Base-by-base conservation (phyloP, 2,113 vertebrate genomes). In the Thunnus maccoyii region DNA sequence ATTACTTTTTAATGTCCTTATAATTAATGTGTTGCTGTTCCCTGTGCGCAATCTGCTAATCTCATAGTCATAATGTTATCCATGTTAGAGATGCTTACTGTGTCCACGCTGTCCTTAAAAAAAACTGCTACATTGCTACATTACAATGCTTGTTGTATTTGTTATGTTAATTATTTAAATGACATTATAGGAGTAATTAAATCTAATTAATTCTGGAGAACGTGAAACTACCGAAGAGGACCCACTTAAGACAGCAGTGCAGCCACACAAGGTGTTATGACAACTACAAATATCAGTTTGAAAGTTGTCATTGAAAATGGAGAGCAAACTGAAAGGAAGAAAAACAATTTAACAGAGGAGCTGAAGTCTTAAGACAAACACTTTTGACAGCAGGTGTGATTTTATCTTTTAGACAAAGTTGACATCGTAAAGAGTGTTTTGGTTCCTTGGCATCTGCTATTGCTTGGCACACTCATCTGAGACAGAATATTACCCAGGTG, bases 401-500 rank as follows among this genome's bases (percentile, higher is more conserved):
- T 63, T 74, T 30, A 54, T 66, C 46, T 54, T 66, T 36, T 5
- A 66, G n/a, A 44, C 30, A 20, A 17, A 52, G 9, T 46, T 60
- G 51, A 50, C 17, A 60, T 46, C 17, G 47, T 18, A 56, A 62
- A 67, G 57, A 18, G 16, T 36, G 13, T 5, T 46, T 74, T 17
- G 11, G 17, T 25, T 81, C n/a, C 14, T 51, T 51, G 50, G 32
- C 36, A 63, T 54, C 25, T 30, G 18, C 48, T 11, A 6, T 22
- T 4, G 7, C 30, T 60, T 60, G 17, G 20, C 25, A 56, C 58
- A 10, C 20, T 51, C n/a, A 76, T 76, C 56, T 74, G 65, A 61
- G 22, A 55, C 55, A 32, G 10, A 74, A 32, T 55, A 32, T 47
- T 63, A 78, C 79, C 64, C 70, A 77, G 86, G 74, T 85, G 76